A percentile compares a stretch with the other conserved stretches of the same genome.
These are phyloP conservation scores for Watsonalla cultraria DNA, from an alignment of 2,888 invertebrate species.

Conservation along the genomic window DNA sequence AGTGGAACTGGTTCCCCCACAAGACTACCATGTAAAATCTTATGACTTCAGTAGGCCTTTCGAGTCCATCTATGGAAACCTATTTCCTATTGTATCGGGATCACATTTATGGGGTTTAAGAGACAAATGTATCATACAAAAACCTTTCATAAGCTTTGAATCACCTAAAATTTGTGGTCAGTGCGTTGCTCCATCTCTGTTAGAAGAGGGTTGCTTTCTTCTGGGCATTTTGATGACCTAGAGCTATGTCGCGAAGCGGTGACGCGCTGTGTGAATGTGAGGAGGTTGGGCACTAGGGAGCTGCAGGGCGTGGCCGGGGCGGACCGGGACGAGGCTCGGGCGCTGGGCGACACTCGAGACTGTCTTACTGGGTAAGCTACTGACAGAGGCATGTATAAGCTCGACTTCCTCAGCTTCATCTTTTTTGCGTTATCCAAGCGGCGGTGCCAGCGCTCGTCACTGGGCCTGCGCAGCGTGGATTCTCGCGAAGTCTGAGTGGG, in stretches of 20 bases:
- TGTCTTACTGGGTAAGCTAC: constrained; percentile 51
- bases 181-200: constrained; percentile 58
- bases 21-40: constrained; percentile 20
- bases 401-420: constrained; percentile 78
- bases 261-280: constrained; percentile 79
- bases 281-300: constrained; percentile 81
- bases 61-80: constrained; percentile 6
- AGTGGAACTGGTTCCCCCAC: constrained; percentile 29
- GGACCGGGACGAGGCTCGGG: constrained; percentile 84
- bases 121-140: not conserved
- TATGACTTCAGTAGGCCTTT: constrained; percentile 31
- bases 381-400: constrained; percentile 83
- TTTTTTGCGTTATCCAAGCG: constrained; percentile 53
- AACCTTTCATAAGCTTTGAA: not conserved
- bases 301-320: constrained; percentile 90
- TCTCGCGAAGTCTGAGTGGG: constrained; percentile 87
- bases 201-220: constrained; percentile 82
- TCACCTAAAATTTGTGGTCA: constrained; percentile 63
- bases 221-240: constrained; percentile 62
- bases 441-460: constrained; percentile 75
- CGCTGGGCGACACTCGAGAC: constrained; percentile 57
- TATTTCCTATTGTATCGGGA: constrained; percentile 1
- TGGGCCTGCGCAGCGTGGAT: constrained; percentile 82
- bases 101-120: not conserved
- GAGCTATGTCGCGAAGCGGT: constrained; percentile 72